Conservation (phyloP, 2,113 vertebrate species). For the Turnix velox region DNA sequence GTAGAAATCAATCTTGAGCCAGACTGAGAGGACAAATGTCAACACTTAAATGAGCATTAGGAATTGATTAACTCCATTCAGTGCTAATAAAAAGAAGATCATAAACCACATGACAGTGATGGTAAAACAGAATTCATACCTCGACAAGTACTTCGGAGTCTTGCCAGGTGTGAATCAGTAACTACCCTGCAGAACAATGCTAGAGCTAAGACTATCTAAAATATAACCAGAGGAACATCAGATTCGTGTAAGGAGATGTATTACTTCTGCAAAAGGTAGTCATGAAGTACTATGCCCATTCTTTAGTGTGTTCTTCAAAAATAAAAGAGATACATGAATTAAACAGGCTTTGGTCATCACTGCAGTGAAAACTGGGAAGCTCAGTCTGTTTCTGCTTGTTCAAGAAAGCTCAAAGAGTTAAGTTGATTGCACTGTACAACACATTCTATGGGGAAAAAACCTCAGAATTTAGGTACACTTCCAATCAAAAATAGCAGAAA, state of each 20-base stretch:
- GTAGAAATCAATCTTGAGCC: neutral
- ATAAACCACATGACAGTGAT: neutral
- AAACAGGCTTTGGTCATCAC: neutral
- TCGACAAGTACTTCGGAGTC: accelerated
- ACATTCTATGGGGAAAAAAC: neutral
- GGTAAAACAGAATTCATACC: neutral
- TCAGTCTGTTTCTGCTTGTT: neutral
- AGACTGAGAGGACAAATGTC: neutral
- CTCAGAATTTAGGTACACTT: neutral
- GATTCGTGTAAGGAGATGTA: neutral
- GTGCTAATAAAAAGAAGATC: neutral
- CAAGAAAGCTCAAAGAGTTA: neutral
- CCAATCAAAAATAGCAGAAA: neutral
- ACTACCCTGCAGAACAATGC: neutral
- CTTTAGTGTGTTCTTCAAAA: neutral
- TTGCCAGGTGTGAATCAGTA: neutral
- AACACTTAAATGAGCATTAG: neutral
- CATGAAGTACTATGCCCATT: neutral
- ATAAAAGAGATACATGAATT: accelerated
- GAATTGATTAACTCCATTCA: neutral
- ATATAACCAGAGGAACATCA: neutral
- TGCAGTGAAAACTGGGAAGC: neutral
- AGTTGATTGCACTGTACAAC: neutral
- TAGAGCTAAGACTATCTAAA: neutral
- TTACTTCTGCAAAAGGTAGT: neutral